These are phyloP conservation scores for Vimba vimba DNA, from an alignment of 2,113 vertebrate species.

Conservation along the genomic window DNA sequence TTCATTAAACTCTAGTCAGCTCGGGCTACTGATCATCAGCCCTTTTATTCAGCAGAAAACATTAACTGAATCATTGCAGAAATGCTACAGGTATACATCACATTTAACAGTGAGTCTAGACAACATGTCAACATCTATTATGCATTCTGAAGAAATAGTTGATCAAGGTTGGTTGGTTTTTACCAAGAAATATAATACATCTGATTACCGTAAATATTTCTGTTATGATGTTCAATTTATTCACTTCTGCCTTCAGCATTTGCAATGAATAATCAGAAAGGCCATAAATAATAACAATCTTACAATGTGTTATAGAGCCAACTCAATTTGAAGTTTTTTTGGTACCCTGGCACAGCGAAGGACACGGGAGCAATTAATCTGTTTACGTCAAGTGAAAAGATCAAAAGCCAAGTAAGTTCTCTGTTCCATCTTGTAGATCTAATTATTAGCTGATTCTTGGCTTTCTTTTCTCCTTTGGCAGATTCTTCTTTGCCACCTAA, in stretches of 20 bases:
- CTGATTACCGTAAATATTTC: not conserved
- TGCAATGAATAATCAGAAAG: constrained; percentile 6
- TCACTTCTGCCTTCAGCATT: not conserved
- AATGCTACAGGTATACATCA: not conserved
- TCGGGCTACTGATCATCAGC: not conserved
- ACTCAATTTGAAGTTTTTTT: not conserved
- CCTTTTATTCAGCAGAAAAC: not conserved
- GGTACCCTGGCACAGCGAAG: not conserved
- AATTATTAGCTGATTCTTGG: not conserved
- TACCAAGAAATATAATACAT: constrained; percentile 8
- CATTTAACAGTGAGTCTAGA: not conserved
- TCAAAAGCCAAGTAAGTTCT: not conserved
- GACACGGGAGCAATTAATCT: constrained; percentile 13
- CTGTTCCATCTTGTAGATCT: not conserved
- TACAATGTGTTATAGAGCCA: constrained; percentile 2
- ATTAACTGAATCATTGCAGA: not conserved
- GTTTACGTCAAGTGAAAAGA: not conserved
- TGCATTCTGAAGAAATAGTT: not conserved
- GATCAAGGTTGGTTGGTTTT: not conserved
- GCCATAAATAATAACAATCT: not conserved
- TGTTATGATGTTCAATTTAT: constrained; percentile 25
- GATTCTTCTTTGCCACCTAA: not conserved
- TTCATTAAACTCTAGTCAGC: not conserved
- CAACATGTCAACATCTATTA: not conserved
- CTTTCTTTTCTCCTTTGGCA: not conserved